Evolutionary conservation across 1,140 invertebrate species (phyloP), one percentile per base, ranked within the genome.

Genomic region (Drosophila carrolli): DNA sequence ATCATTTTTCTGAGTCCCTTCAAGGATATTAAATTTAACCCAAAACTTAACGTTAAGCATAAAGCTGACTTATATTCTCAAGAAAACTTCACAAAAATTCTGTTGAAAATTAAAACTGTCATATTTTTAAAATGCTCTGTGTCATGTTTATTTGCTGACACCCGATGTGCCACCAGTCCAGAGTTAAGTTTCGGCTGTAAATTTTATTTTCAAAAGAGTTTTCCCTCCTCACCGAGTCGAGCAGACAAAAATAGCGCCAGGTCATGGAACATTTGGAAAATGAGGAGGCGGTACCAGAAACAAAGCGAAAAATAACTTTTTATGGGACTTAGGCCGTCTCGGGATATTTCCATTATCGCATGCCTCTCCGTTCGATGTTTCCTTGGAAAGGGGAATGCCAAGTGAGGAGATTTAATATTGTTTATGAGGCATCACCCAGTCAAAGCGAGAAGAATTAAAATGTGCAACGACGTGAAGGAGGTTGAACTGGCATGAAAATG

Each of bases 231-330:
- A 5, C 6, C 32, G 16, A 54, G 27, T 57, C 3, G 4, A 32
- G 55, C 50, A 70, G 54, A 83, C 73, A 60, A 65, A 88, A 86
- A 86, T 89, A 86, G 75, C 75, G 84, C 72, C 80, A 80, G 80
- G 84, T 89, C 84, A 84, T 77, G 83, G 62, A 58, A 79, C 76
- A 88, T 88, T 89, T 75, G 54, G 78, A 66, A 75, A 83, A 88
- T 73, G 79, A 82, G 56, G 72, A 86, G 78, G 81, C 68, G 74
- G 67, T 32, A 70, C 67, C 67, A 70, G 66, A 70, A 70, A 68
- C 62, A 70, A 70, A 70, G 50, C 48, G 62, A 47, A 57, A 50
- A 58, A 58, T 58, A 83, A 75, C 57, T 75, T 88, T 88, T 88
- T 66, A 75, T 81, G 82, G 65, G 60, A 74, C 75, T 81, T 73